phyloP scores from a whole-genome alignment of 2,888 invertebrate genomes.

The Syritta pipiens region DNA sequence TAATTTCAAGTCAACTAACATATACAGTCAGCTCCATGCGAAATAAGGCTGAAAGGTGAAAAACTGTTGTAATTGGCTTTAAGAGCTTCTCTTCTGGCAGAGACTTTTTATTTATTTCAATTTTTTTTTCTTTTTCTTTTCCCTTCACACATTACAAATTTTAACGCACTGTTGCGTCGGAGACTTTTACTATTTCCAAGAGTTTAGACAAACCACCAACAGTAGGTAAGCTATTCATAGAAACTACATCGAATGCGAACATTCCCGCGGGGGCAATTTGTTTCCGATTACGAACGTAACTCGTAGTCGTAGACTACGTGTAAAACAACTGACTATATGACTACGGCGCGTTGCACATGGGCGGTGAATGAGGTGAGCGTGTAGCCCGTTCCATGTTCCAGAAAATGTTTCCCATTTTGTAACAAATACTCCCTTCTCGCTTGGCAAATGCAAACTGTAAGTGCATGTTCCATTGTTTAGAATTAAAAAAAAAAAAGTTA shows the following conservation, averaged over 20 bases:
- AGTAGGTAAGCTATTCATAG: conserved; percentile 28
- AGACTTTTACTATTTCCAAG: conserved; percentile 49
- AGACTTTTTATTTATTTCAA: conserved; percentile 13
- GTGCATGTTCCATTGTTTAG: conserved; percentile 5
- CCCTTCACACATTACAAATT: conserved; percentile 20
- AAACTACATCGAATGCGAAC: conserved; percentile 12
- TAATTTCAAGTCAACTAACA: background rate
- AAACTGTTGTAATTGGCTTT: conserved; percentile 49
- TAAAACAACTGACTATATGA: background rate
- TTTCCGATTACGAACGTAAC: conserved; percentile 19
- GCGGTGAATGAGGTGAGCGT: conserved; percentile 16
- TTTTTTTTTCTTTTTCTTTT: conserved; percentile 2
- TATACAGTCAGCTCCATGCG: background rate
- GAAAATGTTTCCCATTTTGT: conserved; percentile 15
- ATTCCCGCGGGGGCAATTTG: conserved; percentile 41
- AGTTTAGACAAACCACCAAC: no score
- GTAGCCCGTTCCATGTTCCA: conserved; percentile 20
- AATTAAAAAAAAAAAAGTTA: conserved; percentile 8
- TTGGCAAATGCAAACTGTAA: background rate
- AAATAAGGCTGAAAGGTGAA: conserved; percentile 18
- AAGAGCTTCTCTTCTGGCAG: conserved; percentile 36
- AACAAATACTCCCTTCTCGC: background rate
- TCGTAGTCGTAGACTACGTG: background rate
- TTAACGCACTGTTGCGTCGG: conserved; percentile 59
- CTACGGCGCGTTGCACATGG: conserved; percentile 34